phyloP scores from a whole-genome alignment of 2,888 invertebrate species.

The Dysmachus trigonus region DNA sequence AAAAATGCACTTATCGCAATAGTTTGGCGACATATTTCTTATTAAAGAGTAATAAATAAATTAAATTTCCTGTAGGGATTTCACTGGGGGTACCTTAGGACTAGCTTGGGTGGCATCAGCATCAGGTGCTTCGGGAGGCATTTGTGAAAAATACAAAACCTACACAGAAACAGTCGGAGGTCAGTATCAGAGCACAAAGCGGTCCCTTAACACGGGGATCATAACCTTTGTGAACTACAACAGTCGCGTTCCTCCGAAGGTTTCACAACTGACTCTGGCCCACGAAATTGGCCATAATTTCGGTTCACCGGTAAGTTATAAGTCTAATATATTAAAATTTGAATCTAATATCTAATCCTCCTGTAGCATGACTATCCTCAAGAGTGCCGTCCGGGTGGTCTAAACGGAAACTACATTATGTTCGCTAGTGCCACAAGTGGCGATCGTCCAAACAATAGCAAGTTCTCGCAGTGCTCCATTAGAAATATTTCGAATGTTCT shows the following conservation, averaged over 20 bases:
- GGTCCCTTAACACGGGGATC: conserved; percentile 97
- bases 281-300: conserved; percentile 99
- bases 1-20: neutral
- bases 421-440: conserved; percentile 99
- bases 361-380: conserved; percentile 91
- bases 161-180: conserved; percentile 96
- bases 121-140: conserved; percentile 96
- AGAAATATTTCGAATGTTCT: conserved; percentile 95
- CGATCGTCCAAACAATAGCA: conserved; percentile 96
- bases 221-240: conserved; percentile 99
- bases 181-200: conserved; percentile 91
- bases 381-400: conserved; percentile 89
- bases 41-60: neutral
- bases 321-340: neutral
- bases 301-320: conserved; percentile 86
- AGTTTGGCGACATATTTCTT: neutral
- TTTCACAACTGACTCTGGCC: conserved; percentile 95
- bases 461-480: conserved; percentile 94
- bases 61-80: conserved; percentile 73
- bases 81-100: conserved; percentile 97
- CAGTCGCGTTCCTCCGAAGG: conserved; percentile 94
- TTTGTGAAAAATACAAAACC: conserved; percentile 97
- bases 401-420: conserved; percentile 98
- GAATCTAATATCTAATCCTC: conserved; percentile 34
- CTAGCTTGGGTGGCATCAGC: conserved; percentile 99